Percentiles rank a stretch among this genome's conserved stretches.
Conservation (phyloP, 1,140 invertebrate species). For the Sinonovacula constricta region DNA sequence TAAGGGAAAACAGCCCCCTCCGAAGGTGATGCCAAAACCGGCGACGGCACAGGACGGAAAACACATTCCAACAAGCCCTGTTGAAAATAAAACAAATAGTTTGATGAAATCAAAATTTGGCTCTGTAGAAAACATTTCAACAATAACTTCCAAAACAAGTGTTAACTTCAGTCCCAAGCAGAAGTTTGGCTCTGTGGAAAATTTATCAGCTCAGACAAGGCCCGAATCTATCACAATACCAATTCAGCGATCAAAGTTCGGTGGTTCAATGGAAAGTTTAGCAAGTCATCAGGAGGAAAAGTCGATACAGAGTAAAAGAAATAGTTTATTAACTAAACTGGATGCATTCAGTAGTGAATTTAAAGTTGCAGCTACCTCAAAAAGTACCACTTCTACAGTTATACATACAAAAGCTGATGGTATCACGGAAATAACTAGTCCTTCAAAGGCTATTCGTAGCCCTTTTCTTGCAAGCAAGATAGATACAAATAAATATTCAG, state of each 20-base stretch:
- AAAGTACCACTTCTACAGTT: conserved; percentile 10
- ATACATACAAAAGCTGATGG: conserved; percentile 34
- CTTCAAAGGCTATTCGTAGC: too few species aligned
- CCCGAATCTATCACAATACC: conserved; percentile 10
- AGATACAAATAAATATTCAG: too few species aligned
- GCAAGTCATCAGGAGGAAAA: neutral
- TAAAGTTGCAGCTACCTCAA: conserved; percentile 17
- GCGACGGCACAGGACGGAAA: conserved; percentile 15
- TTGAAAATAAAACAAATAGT: conserved; percentile 1
- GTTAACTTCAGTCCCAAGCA: conserved; percentile 12
- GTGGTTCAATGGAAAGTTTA: conserved; percentile 20
- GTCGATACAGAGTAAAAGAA: neutral
- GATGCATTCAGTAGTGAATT: conserved; percentile 42
- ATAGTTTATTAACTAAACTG: conserved; percentile 19
- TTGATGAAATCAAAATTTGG: conserved; percentile 38
- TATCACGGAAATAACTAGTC: conserved; percentile 22
- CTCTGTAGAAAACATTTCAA: conserved; percentile 37
- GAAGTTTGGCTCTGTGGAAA: conserved; percentile 49
- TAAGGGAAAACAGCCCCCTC: conserved; percentile 19
- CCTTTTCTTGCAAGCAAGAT: too few species aligned
- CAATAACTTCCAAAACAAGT: neutral
- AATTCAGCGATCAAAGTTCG: conserved; percentile 19
- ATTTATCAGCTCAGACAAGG: conserved; percentile 27
- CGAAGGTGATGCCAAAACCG: conserved; percentile 27
- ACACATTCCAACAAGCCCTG: conserved; percentile 18